phyloP scores from a whole-genome alignment of 1,140 invertebrate species.

The Pinna nobilis region DNA sequence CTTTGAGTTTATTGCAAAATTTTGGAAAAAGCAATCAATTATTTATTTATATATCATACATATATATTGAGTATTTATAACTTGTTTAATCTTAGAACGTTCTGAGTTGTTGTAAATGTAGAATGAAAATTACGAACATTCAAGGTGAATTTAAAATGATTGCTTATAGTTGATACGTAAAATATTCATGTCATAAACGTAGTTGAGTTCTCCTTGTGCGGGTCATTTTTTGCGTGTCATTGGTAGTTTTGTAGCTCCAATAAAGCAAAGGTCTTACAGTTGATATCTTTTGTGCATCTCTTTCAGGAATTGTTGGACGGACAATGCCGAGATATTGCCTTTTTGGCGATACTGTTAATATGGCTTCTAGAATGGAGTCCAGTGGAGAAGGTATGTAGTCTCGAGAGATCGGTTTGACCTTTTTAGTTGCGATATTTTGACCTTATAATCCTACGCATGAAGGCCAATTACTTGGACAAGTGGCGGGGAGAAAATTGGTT shows the following conservation, averaged over 20 bases:
- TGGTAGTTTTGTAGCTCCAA: background rate
- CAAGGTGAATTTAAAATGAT: too few relatives aligned
- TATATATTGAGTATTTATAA: too few relatives aligned
- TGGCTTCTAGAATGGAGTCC: too few relatives aligned
- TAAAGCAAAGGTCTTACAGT: background rate
- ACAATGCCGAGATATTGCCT: constrained; percentile 65
- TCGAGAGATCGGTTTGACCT: constrained; percentile 16
- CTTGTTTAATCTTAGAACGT: too few relatives aligned
- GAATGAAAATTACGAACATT: too few relatives aligned
- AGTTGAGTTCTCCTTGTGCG: background rate
- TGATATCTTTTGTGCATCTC: constrained; percentile 30
- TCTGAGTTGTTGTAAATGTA: too few relatives aligned
- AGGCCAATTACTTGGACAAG: too few relatives aligned
- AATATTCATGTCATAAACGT: background rate
- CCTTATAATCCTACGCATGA: too few relatives aligned
- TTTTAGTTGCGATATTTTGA: too few relatives aligned
- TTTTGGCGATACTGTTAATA: constrained; percentile 66
- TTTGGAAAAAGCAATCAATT: too few relatives aligned
- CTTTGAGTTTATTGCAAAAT: background rate
- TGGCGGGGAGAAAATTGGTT: too few relatives aligned
- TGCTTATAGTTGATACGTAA: background rate
- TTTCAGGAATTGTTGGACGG: constrained; percentile 61
- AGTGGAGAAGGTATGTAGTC: constrained; percentile 59
- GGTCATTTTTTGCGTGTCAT: background rate
- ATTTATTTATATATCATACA: too few relatives aligned